Base-by-base conservation (phyloP, 1,140 invertebrate genomes). In the Caenorhabditis brenneri region DNA sequence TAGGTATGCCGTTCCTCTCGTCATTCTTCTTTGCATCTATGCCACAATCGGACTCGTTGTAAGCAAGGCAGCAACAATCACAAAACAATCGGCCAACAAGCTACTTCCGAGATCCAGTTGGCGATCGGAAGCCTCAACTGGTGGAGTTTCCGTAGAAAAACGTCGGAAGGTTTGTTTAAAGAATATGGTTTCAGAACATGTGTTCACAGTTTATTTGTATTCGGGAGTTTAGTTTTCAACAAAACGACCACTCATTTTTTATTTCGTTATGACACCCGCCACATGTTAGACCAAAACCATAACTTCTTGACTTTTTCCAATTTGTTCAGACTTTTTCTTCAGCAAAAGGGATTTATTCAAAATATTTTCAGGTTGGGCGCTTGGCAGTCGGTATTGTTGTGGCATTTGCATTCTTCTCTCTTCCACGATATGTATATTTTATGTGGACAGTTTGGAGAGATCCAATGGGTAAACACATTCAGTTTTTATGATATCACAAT, bases 391-490 rank as follows among this genome's bases (percentile, higher is more conserved):
- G 89, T 24, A 89, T 89, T 48, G 88, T 89, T 6, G 49, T 87
- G 19, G 88, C 84, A 4, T 89, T 89, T 82, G 88, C 88, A n/a
- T 53, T 89, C 5, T 86, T 90, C 48, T 88, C 88, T 16, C 79
- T 88, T 22, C 88, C 88, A 22, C 60, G 88, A 82, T 89, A 89
- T 79, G 80, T 88, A 19, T 89, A 89, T 84, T 81, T 89, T 29
- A 89, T 87, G 58, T 89, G 88, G 88, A 86, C 87, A 7, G 88
- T 88, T 39, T 89, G 85, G 83, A 65, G 88, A 46, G 88, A 86
- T 48, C 84, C 82, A 12, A 89, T 88, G 78, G 82, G 88, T 88
- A 86, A 51, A 53, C 79, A 29, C 33, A 31, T 19, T n/a, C 3
- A 36, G n/a, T 79, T 48, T 48, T 19, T 79, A 16, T n/a, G 7